Conservation (phyloP, 2,797 vertebrate species). For the Xenentodon cancila region DNA sequence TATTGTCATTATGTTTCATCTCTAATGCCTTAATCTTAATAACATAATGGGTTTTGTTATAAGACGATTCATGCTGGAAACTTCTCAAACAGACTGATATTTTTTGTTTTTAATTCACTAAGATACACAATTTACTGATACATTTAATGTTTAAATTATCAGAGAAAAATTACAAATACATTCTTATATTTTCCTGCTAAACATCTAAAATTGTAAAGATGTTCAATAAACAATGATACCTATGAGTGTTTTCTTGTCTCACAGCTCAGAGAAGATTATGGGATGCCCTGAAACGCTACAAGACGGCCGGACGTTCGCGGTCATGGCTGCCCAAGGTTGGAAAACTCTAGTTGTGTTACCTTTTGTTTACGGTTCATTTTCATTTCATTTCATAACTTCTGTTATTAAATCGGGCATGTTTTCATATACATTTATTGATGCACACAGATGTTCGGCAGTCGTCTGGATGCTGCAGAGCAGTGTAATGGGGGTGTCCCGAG, state of each 20-base stretch:
- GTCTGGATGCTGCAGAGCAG: conserved; percentile 70
- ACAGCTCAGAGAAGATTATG: conserved; percentile 86
- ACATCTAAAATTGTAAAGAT: neutral
- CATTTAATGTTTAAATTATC: no score
- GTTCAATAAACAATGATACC: no score
- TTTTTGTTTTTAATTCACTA: no score
- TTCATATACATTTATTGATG: neutral
- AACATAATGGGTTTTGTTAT: no score
- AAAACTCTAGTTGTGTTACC: no score
- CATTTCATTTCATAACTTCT: neutral
- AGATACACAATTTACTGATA: no score
- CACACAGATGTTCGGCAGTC: conserved; percentile 68
- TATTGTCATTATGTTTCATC: no score
- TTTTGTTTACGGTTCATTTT: neutral
- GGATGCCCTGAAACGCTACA: conserved; percentile 83
- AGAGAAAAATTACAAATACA: no score
- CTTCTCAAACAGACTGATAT: no score
- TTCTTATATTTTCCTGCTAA: neutral
- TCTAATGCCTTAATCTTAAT: no score
- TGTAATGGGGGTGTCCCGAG: conserved; percentile 24
- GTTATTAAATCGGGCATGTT: neutral
- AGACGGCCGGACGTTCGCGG: conserved; percentile 69
- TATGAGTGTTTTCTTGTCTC: neutral
- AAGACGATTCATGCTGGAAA: no score
- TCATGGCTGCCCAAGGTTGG: conserved; percentile 83